phyloP scores from a whole-genome alignment of 2,888 invertebrate species.

The Eutolmus rufibarbis region DNA sequence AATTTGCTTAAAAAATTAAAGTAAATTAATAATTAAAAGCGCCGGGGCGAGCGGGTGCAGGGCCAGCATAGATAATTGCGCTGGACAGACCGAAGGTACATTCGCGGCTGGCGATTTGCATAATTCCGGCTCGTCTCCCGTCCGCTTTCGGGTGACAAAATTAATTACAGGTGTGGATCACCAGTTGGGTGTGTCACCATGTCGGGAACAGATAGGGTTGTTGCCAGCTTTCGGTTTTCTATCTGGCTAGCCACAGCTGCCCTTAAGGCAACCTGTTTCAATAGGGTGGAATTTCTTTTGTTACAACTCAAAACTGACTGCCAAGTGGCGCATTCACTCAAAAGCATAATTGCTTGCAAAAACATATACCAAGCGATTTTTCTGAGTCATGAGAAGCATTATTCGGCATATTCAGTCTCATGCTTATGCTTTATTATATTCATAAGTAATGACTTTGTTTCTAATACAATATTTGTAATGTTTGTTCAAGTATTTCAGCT shows the following conservation, averaged over 20 bases:
- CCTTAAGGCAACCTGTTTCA: not conserved
- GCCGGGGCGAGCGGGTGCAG: not conserved
- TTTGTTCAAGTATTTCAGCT: no score
- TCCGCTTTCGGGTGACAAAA: slow-evolving; percentile 47
- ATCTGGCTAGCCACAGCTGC: not conserved
- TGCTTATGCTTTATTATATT: no score
- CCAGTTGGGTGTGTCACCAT: slow-evolving; percentile 43
- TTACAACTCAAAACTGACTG: not conserved
- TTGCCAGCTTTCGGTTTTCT: not conserved
- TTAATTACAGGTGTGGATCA: slow-evolving; percentile 48
- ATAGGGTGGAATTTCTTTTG: not conserved
- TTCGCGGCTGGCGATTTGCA: slow-evolving; percentile 30
- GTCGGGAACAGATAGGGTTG: slow-evolving; percentile 5
- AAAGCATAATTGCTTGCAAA: no score
- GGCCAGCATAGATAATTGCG: not conserved
- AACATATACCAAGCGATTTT: no score
- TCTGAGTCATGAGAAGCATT: no score
- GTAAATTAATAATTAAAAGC: slow-evolving; percentile 29
- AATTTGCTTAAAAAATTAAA: slow-evolving; percentile 33
- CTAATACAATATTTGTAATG: no score
- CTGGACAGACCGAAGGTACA: not conserved
- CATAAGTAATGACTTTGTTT: no score
- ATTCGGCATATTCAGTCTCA: no score
- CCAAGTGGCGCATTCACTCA: no score
- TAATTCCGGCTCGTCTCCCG: slow-evolving; percentile 18